Conservation (phyloP, 2,888 invertebrate genomes). For the Amblyjoppa proteus region DNA sequence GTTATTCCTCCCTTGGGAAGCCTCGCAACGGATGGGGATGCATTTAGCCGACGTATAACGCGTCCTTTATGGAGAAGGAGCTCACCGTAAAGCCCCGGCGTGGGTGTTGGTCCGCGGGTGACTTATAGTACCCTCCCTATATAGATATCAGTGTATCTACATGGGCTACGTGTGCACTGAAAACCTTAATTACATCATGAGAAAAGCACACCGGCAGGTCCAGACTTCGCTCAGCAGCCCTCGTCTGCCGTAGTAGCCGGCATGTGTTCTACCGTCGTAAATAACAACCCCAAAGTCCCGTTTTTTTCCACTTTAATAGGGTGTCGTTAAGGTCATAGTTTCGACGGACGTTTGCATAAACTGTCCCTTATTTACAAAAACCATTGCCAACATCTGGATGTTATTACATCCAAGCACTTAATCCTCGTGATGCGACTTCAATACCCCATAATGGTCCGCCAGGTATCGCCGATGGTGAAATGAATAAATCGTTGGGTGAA, state of each 20-base stretch:
- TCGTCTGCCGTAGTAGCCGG: slow-evolving; percentile 32
- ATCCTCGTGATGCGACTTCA: not conserved
- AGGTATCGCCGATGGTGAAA: not conserved
- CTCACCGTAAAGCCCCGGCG: slow-evolving; percentile 66
- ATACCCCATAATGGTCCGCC: not conserved
- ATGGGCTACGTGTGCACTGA: slow-evolving; percentile 8
- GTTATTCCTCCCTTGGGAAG: slow-evolving; percentile 58
- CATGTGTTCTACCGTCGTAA: slow-evolving; percentile 67
- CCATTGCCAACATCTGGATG: not conserved
- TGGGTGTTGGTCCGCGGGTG: slow-evolving; percentile 54
- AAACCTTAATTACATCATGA: slow-evolving; percentile 43
- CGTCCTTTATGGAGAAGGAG: slow-evolving; percentile 71
- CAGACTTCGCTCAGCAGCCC: slow-evolving; percentile 1
- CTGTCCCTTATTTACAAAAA: slow-evolving; percentile 29
- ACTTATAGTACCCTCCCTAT: slow-evolving; percentile 44
- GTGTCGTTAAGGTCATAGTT: slow-evolving; percentile 46
- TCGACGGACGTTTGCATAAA: slow-evolving; percentile 38
- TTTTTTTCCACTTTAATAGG: slow-evolving; percentile 43
- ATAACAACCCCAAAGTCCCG: slow-evolving; percentile 65
- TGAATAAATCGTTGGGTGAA: too few relatives aligned
- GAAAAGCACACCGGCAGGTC: slow-evolving; percentile 29
- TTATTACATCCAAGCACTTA: slow-evolving; percentile 3
- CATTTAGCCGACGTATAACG: slow-evolving; percentile 67
- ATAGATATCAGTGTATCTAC: slow-evolving; percentile 5
- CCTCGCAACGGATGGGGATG: slow-evolving; percentile 57